Conservation (phyloP, 2,113 vertebrate genomes). For the Lophochroa leadbeateri region DNA sequence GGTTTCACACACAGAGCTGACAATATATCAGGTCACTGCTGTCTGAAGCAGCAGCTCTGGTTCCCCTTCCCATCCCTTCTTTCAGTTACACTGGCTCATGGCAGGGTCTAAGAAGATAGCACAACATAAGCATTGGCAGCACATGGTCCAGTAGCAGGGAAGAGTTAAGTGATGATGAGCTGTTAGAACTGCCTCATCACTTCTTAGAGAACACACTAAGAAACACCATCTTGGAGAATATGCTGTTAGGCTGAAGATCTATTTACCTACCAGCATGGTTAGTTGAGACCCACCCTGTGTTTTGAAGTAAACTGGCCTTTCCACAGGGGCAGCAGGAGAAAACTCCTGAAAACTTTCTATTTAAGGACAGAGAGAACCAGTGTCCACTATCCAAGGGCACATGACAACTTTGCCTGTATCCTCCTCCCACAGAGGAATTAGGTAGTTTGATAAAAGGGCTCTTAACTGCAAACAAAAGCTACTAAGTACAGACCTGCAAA, state of each 20-base stretch:
- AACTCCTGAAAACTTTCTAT: neutral
- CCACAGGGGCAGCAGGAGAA: neutral
- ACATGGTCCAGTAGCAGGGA: neutral
- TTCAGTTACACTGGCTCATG: neutral
- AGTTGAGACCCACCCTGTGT: neutral
- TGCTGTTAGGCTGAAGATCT: neutral
- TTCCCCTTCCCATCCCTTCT: neutral
- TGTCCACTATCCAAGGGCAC: neutral
- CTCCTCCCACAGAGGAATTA: neutral
- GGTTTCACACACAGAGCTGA: neutral
- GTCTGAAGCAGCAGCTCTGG: neutral
- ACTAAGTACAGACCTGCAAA: neutral
- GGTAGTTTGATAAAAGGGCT: neutral
- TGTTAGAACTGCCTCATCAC: neutral
- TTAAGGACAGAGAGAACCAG: neutral
- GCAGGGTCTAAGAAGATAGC: neutral
- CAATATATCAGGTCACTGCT: neutral
- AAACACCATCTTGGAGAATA: neutral
- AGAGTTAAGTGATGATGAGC: neutral
- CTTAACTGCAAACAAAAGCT: neutral
- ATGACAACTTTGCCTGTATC: neutral
- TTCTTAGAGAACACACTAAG: neutral
- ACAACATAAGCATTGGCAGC: neutral
- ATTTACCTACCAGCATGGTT: neutral
- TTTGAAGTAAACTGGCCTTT: conserved; percentile 1